A percentile compares a stretch with the other conserved stretches of the same genome.
These are phyloP conservation scores for Synergus gifuensis DNA, from an alignment of 2,888 invertebrate genomes.

Conservation along the genomic window DNA sequence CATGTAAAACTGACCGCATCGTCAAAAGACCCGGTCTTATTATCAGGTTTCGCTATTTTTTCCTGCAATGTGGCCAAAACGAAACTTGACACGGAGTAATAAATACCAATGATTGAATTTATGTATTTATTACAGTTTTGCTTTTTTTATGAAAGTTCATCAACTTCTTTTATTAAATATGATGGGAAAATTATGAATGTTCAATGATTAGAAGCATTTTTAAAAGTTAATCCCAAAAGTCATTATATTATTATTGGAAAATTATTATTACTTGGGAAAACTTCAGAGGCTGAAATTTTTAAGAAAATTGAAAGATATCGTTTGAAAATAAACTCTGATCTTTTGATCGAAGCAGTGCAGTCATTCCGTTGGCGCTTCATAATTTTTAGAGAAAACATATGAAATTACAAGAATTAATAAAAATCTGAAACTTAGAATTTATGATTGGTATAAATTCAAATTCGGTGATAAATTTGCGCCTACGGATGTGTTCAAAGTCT, in stretches of 20 bases:
- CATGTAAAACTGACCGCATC: constrained; percentile 35
- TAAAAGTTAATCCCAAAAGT: background rate
- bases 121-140: no score
- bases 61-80: constrained; percentile 5
- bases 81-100: background rate
- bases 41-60: constrained; percentile 23
- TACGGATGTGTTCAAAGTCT: background rate
- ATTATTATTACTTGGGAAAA: background rate
- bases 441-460: background rate
- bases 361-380: constrained; percentile 3
- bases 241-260: background rate
- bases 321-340: background rate
- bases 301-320: background rate
- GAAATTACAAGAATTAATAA: background rate
- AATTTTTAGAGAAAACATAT: background rate
- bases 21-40: constrained; percentile 22
- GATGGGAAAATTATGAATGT: background rate
- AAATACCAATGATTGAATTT: background rate
- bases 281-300: background rate
- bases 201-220: background rate
- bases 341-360: constrained; percentile 24
- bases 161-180: background rate
- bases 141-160: background rate
- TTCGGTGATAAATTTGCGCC: background rate
- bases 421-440: background rate